These are phyloP conservation scores for Zygogramma bicolorata DNA, from an alignment of 2,888 invertebrate genomes.

Conservation along the genomic window DNA sequence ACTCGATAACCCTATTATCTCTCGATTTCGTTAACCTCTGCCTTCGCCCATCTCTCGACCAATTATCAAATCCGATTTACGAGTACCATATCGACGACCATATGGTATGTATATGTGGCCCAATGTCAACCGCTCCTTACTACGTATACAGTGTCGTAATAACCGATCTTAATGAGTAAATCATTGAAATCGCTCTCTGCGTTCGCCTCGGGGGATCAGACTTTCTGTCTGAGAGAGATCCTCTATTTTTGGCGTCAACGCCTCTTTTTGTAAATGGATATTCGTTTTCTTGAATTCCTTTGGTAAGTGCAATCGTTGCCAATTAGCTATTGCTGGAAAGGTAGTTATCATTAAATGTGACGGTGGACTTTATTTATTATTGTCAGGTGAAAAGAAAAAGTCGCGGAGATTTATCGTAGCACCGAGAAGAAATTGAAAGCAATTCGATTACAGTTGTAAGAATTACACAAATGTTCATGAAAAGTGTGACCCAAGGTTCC, in stretches of 20 bases:
- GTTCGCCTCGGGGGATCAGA: constrained; percentile 38
- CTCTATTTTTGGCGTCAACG: constrained; percentile 21
- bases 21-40: not conserved
- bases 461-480: too few relatives aligned
- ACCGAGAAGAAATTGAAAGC: not conserved
- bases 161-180: constrained; percentile 42
- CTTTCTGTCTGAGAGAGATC: constrained; percentile 39
- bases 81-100: constrained; percentile 36
- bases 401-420: not conserved
- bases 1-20: not conserved
- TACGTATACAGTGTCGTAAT: constrained; percentile 40
- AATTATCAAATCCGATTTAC: constrained; percentile 18
- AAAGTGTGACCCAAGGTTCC: too few relatives aligned
- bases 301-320: not conserved
- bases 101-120: constrained; percentile 49
- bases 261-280: constrained; percentile 12
- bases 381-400: not conserved
- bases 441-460: not conserved
- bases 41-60: constrained; percentile 1
- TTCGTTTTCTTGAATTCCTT: not conserved
- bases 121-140: constrained; percentile 54
- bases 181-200: constrained; percentile 40
- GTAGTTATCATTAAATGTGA: not conserved
- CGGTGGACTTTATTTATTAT: not conserved
- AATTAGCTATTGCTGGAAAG: constrained; percentile 4